Evolutionary conservation across 2,888 invertebrate species (phyloP), one percentile per base, ranked within the genome.

Genomic region (Ctena decussata): DNA sequence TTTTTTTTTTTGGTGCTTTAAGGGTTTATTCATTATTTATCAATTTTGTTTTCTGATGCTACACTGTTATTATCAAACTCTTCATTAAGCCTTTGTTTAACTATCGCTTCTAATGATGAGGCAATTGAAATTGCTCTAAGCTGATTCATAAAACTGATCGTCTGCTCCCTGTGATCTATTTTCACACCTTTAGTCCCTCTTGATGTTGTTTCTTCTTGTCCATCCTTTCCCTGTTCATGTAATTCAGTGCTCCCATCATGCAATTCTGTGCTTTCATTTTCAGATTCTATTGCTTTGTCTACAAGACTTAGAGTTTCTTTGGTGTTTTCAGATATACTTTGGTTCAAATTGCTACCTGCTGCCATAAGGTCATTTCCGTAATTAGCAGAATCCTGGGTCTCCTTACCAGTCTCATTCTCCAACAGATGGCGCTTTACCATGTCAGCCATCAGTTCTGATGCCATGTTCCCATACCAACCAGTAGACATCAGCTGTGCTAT

Each of bases 391-490:
- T 57, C 57, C 21, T 21, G n/a, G 32, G 39, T 70, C 24, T 24
- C 18, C 18, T n/a, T 35, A 27, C 35, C 70, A 12, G 37, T 30
- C 1, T 39, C 5, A 35, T 46, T 49, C 24, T 75, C 39, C 35
- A 11, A 27, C 15, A 82, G 77, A 35, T 78, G 78, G 6, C 41
- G 49, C 41, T 79, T 35, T 37, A 83, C 78, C 74, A 83, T 78
- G 27, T 49, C 49, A n/a, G 78, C 78, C 82, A 83, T 83, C 0
- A 83, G 44, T n/a, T 69, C 57, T 32, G 82, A 83, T 3, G 82
- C 82, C 21, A 70, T 60, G 78, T 83, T 73, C 57, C 77, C 71
- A 27, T 74, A 32, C 39, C 39, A 30, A 57, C 46, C 41, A 39
- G 24, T 30, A 18, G 53, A 65, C 65, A 83, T 53, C 1, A 83